Evolutionary conservation across 2,113 vertebrate genomes (phyloP).

Genomic region (Perccottus glenii): DNA sequence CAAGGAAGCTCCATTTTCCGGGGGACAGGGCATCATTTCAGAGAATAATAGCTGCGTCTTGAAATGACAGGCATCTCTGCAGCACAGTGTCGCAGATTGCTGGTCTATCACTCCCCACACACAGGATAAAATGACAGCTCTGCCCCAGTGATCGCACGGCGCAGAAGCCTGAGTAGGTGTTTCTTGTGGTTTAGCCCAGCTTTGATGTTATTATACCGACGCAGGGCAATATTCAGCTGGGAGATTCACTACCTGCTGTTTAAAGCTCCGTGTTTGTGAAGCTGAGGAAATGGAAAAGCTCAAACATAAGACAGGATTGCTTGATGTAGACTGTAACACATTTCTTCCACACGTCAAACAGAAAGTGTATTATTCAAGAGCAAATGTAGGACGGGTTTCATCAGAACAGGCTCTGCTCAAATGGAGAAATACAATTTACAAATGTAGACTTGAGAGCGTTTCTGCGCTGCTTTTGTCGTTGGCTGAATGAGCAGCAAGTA

Average conservation of each 20-base stretch:
- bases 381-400: constrained; percentile 43
- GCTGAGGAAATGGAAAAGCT: constrained; percentile 36
- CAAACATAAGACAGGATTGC: constrained; percentile 8
- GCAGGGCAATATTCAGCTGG: constrained; percentile 49
- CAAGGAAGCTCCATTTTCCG: constrained; percentile 57
- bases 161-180: constrained; percentile 57
- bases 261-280: constrained; percentile 45
- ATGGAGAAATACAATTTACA: constrained; percentile 45
- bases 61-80: constrained; percentile 67
- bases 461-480: not conserved
- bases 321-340: constrained; percentile 11
- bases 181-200: constrained; percentile 58
- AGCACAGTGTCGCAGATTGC: constrained; percentile 71
- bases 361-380: constrained; percentile 33
- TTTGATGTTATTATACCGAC: constrained; percentile 68
- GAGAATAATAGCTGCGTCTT: constrained; percentile 68
- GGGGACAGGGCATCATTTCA: constrained; percentile 62
- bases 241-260: constrained; percentile 58
- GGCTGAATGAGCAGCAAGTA: not conserved
- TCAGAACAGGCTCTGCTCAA: constrained; percentile 30
- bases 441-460: constrained; percentile 20
- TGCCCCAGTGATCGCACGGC: constrained; percentile 54
- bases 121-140: constrained; percentile 63
- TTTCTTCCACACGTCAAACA: constrained; percentile 17
- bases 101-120: constrained; percentile 64